Evolutionary conservation across 1,140 invertebrate species (phyloP).

Genomic region (Fopius arisanus): DNA sequence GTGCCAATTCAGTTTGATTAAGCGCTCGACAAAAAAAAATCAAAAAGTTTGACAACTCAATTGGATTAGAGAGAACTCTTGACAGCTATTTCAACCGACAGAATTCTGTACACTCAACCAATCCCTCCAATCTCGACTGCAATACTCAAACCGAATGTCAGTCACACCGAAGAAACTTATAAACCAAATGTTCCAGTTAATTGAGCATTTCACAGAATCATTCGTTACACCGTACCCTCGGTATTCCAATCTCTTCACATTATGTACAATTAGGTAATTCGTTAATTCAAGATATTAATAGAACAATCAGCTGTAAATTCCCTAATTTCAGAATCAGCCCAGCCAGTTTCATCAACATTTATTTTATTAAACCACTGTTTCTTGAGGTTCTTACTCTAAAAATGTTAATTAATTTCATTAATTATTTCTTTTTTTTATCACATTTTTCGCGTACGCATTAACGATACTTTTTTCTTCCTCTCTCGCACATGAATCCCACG

Average conservation of each 20-base stretch:
- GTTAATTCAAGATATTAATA: slow-evolving; percentile 52
- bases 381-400: slow-evolving; percentile 37
- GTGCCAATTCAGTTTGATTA: slow-evolving; percentile 9
- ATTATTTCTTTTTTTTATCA: slow-evolving; percentile 57
- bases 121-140: too few species aligned
- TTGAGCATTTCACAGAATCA: slow-evolving; percentile 6
- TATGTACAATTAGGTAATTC: slow-evolving; percentile 61
- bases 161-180: background rate
- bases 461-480: slow-evolving; percentile 39
- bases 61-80: background rate
- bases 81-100: background rate
- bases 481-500: background rate
- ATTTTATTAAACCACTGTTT: slow-evolving; percentile 14
- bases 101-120: too few species aligned
- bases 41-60: background rate
- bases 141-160: background rate
- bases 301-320: slow-evolving; percentile 52
- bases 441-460: slow-evolving; percentile 59
- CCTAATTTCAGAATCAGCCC: slow-evolving; percentile 56
- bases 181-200: background rate
- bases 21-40: background rate
- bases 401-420: slow-evolving; percentile 61
- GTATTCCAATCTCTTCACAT: slow-evolving; percentile 44
- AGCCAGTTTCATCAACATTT: slow-evolving; percentile 48
- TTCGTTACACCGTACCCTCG: slow-evolving; percentile 1